Evolutionary conservation across 2,888 invertebrate genomes (phyloP).

Genomic region (Sabellastarte sp.): DNA sequence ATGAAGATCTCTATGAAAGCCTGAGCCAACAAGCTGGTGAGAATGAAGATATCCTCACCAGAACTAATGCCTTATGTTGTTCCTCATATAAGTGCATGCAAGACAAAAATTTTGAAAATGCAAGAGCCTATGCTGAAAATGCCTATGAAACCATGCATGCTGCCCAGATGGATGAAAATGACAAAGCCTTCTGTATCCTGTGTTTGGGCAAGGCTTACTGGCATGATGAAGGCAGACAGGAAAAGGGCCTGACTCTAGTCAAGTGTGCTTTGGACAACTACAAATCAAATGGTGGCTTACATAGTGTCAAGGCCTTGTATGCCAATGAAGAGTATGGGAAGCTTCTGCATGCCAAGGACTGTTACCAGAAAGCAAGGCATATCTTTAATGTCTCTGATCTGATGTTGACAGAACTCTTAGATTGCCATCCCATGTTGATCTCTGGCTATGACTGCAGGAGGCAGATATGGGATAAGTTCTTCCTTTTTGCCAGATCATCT

Average conservation of each 20-base stretch:
- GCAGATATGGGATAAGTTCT: slow-evolving; percentile 26
- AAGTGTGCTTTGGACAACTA: slow-evolving; percentile 20
- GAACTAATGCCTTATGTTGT: slow-evolving; percentile 15
- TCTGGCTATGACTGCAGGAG: slow-evolving; percentile 22
- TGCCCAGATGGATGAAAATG: slow-evolving; percentile 6
- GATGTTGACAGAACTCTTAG: slow-evolving; percentile 17
- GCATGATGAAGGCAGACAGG: slow-evolving; percentile 7
- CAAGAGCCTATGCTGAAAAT: slow-evolving; percentile 5
- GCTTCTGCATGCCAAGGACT: slow-evolving; percentile 18
- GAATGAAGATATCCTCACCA: slow-evolving; percentile 1
- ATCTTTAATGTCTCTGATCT: slow-evolving; percentile 29
- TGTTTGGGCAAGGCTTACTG: slow-evolving; percentile 13
- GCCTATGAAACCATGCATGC: slow-evolving; percentile 9
- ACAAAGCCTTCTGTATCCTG: slow-evolving; percentile 14
- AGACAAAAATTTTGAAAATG: slow-evolving; percentile 6
- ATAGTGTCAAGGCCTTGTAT: slow-evolving; percentile 18
- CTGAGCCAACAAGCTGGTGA: slow-evolving; percentile 10
- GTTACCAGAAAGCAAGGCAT: slow-evolving; percentile 26
- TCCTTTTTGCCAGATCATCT: slow-evolving; percentile 19
- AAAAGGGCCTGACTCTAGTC: slow-evolving; percentile 11
- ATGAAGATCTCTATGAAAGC: slow-evolving; percentile 12
- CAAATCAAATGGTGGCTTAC: slow-evolving; percentile 13
- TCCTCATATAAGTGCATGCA: slow-evolving; percentile 13
- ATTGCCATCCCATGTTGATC: slow-evolving; percentile 20
- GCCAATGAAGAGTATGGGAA: slow-evolving; percentile 27